phyloP scores from a whole-genome alignment of 1,140 invertebrate species.

The Drosophila orena region DNA sequence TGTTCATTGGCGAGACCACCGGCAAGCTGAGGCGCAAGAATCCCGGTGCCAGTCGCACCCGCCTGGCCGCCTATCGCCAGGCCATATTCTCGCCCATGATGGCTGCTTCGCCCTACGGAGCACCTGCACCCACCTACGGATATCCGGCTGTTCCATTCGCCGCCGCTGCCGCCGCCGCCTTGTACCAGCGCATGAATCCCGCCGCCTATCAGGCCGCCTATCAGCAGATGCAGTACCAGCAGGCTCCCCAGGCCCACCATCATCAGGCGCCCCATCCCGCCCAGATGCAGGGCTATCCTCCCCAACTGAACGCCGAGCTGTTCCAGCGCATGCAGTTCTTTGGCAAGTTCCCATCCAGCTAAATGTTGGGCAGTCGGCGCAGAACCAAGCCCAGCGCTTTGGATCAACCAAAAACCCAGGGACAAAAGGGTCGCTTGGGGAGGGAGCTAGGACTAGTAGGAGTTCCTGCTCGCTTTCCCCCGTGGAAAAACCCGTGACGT shows the following conservation, averaged over 20 bases:
- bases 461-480: conserved; percentile 3
- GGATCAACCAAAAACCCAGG: conserved; percentile 46
- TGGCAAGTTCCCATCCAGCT: conserved; percentile 78
- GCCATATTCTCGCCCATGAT: conserved; percentile 86
- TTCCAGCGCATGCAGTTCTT: conserved; percentile 84
- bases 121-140: conserved; percentile 53
- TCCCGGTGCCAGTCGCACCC: conserved; percentile 92
- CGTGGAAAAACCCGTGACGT: conserved; percentile 51
- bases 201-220: conserved; percentile 66
- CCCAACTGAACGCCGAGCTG: conserved; percentile 69
- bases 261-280: conserved; percentile 25
- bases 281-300: conserved; percentile 54
- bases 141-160: conserved; percentile 72
- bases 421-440: conserved; percentile 39
- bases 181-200: conserved; percentile 77
- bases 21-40: conserved; percentile 96
- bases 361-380: conserved; percentile 23
- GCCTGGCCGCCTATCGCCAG: conserved; percentile 94
- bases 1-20: conserved; percentile 98
- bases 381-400: conserved; percentile 69
- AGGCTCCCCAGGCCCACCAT: conserved; percentile 6
- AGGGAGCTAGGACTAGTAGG: conserved; percentile 14
- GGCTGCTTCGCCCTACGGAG: conserved; percentile 48
- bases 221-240: conserved; percentile 63
- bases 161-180: conserved; percentile 76